A percentile compares a stretch with the other conserved stretches of the same genome.
Conservation (phyloP, 2,113 vertebrate genomes). For the Zosterops hypoxanthus region DNA sequence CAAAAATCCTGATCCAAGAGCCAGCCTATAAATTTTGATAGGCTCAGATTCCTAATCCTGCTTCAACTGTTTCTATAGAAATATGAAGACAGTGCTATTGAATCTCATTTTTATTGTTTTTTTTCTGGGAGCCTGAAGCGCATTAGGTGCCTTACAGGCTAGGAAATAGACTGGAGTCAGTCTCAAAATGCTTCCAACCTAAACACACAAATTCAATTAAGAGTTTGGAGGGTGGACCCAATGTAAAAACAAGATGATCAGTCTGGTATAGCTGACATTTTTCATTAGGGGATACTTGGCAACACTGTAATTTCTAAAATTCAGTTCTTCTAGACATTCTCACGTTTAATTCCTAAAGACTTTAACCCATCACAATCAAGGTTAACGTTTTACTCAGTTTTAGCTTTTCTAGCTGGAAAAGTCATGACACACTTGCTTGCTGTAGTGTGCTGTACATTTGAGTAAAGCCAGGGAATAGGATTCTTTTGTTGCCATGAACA, state of each 20-base stretch:
- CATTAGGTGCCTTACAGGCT: neutral
- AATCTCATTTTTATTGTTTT: neutral
- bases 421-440: neutral
- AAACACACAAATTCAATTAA: slow-evolving; percentile 22
- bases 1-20: neutral
- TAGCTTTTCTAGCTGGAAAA: neutral
- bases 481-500: neutral
- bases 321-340: neutral
- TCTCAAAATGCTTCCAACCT: slow-evolving; percentile 4
- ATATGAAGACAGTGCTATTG: neutral
- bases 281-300: neutral
- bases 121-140: neutral
- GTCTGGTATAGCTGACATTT: neutral
- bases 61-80: neutral
- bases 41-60: neutral
- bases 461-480: neutral
- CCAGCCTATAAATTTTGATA: neutral
- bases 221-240: neutral
- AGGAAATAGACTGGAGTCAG: neutral
- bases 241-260: neutral
- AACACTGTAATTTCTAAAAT: neutral
- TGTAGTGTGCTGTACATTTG: neutral
- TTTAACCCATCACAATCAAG: neutral
- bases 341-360: neutral
- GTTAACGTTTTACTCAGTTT: neutral